Evolutionary conservation across 2,113 vertebrate genomes (phyloP).

Genomic region (Microcebus tavaratra): DNA sequence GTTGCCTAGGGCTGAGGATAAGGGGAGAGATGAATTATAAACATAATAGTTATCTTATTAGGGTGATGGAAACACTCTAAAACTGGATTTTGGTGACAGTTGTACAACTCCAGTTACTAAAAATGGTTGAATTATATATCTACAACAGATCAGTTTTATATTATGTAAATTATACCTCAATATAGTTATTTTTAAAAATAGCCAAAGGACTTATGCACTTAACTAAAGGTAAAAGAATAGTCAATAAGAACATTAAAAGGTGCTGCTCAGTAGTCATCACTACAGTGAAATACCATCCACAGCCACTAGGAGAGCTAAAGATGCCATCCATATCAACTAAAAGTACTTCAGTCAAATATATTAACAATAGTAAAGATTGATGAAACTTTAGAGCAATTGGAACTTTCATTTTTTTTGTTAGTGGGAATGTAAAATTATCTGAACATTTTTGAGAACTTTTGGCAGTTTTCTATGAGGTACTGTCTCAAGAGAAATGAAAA

Average conservation of each 20-base stretch:
- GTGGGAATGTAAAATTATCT: not conserved
- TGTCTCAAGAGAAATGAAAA: slow-evolving; percentile 36
- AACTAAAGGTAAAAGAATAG: not conserved
- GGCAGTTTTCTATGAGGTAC: not conserved
- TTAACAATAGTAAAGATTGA: not conserved
- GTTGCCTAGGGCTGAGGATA: not conserved
- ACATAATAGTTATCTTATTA: not conserved
- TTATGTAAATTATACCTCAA: not conserved
- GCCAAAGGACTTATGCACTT: not conserved
- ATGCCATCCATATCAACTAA: not conserved
- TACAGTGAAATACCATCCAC: not conserved
- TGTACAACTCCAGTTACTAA: not conserved
- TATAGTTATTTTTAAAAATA: not conserved
- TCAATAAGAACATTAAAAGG: not conserved
- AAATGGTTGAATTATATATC: not conserved
- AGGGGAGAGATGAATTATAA: not conserved
- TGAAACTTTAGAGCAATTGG: not conserved
- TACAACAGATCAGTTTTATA: not conserved
- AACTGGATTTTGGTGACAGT: not conserved
- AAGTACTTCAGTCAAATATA: not conserved
- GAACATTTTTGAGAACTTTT: not conserved
- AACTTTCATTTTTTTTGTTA: not conserved
- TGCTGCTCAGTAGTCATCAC: not conserved
- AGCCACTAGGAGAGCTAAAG: not conserved
- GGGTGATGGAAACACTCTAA: not conserved